phyloP scores from a whole-genome alignment of 2,113 vertebrate species.

The Herpetotheres cachinnans region DNA sequence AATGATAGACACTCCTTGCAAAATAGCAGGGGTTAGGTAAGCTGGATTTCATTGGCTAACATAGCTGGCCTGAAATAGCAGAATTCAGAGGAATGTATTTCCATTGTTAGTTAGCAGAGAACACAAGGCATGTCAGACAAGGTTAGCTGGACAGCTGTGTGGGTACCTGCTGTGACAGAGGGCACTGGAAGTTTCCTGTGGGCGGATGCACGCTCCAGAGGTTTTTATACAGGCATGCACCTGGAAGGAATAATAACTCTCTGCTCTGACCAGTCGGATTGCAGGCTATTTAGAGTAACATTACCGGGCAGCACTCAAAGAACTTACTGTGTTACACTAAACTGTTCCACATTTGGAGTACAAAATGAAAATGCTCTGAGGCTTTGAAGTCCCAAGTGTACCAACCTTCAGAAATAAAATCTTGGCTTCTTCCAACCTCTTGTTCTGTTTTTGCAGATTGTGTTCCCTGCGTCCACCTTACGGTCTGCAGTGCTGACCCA shows the following conservation, averaged over 20 bases:
- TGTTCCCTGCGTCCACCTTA: accelerated
- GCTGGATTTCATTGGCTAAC: background rate
- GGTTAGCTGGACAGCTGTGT: background rate
- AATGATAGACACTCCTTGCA: accelerated
- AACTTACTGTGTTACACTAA: conserved; percentile 17
- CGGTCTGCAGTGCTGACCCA: accelerated
- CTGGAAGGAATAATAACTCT: conserved; percentile 48
- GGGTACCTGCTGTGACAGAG: background rate
- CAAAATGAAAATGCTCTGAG: background rate
- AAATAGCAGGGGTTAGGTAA: background rate
- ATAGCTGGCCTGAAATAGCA: background rate
- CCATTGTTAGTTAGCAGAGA: background rate
- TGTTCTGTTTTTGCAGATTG: background rate
- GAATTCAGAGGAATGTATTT: background rate
- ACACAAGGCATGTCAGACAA: accelerated
- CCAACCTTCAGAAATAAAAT: background rate
- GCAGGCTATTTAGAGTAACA: conserved; percentile 72
- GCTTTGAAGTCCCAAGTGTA: background rate
- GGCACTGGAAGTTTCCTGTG: background rate
- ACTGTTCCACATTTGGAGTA: background rate
- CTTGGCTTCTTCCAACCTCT: background rate
- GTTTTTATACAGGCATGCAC: conserved; percentile 66
- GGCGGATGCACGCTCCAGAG: background rate
- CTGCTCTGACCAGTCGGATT: conserved; percentile 25
- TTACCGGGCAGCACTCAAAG: conserved; percentile 21